Base-by-base conservation (phyloP, 2,888 invertebrate genomes). In the Epinotia brunnichana region DNA sequence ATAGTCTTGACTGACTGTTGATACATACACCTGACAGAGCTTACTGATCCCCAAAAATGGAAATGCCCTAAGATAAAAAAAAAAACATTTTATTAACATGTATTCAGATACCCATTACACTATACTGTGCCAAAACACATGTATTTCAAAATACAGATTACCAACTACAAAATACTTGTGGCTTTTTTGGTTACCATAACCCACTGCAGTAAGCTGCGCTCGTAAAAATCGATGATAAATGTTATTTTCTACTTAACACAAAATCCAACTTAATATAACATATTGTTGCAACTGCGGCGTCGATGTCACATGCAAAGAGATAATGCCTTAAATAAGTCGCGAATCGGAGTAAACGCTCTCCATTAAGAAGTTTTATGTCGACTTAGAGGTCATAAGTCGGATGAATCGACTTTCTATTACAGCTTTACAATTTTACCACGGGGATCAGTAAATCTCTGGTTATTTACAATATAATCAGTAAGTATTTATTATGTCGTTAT, bases 161-260 rank as follows among this genome's bases (percentile, higher is more conserved):
- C 19, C 41, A 2, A 61, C 60, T 41, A 35, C 35, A 15, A 21
- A 61, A 21, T 35, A 57, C 3, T 39, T 39, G 60, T 44, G 60
- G 19, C 48, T 48, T 62, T 24, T 15, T 48, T 29, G 19, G 41
- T 66, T 29, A 61, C 9, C 19, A 29, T 21, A 66, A 41, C 51
- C 78, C 64, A 74, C 70, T 79, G 77, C 75, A 76, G 35, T 84
- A 84, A 85, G 80, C 74, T 78, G 81, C 79, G 80, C 79, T 78
- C 78, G 79, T 82, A 83, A 83, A 82, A 80, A 80, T 76, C 79
- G 79, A 75, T 77, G 79, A 87, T 88, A 87, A 88, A 89, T 86
- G 90, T 91, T 90, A 91, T 84, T 80, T 77, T 77, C 83, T 90
- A 87, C 89, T 90, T 91, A 91, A 81, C 83, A 80, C 82, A 84